Evolutionary conservation across 2,113 vertebrate genomes (phyloP).

Genomic region (Phainopepla nitens): DNA sequence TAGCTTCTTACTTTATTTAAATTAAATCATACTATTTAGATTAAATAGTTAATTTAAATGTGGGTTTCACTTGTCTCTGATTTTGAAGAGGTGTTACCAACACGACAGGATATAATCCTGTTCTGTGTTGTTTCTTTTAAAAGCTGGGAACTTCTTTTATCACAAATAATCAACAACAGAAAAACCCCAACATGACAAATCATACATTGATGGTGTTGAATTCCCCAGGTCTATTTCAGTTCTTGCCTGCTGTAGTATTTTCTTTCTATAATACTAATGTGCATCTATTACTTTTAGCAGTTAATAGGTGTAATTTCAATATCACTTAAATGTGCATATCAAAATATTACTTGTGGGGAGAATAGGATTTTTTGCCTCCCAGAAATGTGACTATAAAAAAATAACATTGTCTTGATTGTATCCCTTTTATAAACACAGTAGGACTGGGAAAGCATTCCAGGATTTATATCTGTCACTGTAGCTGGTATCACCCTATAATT

Average conservation of each 20-base stretch:
- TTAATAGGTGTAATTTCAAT: not conserved
- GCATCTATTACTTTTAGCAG: not conserved
- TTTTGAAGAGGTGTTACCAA: not conserved
- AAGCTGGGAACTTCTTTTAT: not conserved
- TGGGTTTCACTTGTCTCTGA: not conserved
- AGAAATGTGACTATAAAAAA: not conserved
- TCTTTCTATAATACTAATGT: not conserved
- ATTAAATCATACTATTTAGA: not conserved
- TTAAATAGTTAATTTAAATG: not conserved
- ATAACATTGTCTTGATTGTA: not conserved
- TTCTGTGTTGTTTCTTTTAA: not conserved
- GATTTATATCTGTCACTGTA: conserved; percentile 1
- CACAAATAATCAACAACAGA: not conserved
- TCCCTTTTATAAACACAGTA: conserved; percentile 18
- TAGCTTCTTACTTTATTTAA: not conserved
- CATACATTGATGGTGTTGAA: not conserved
- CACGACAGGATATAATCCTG: not conserved
- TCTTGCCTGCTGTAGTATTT: not conserved
- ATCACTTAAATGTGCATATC: not conserved
- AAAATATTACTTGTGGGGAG: not conserved
- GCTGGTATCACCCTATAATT: conserved; percentile 16
- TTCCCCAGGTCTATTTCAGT: not conserved
- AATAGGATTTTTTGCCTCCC: not conserved
- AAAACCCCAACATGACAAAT: not conserved
- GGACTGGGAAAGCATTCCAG: not conserved